Evolutionary conservation across 2,797 vertebrate genomes (phyloP), one percentile per base, ranked within the genome.

Genomic region (Triplophysa yarkandensis): DNA sequence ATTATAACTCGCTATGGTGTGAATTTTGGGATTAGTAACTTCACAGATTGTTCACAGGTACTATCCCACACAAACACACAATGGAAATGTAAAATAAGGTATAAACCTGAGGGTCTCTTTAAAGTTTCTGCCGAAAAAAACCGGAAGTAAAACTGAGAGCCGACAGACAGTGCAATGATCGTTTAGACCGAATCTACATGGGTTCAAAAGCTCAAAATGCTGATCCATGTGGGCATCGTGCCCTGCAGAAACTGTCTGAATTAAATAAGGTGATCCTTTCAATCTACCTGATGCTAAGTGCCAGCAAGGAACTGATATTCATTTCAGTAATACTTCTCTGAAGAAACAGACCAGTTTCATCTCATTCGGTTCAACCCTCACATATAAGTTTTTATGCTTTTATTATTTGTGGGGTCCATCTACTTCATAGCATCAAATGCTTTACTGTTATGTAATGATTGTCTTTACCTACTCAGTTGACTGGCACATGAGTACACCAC

Each of bases 401-500:
- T 32, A 1, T 36, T 39, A 34, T 23, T 65, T 36, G 48, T 44
- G 27, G 11, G 25, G n/a, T 55, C 48, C 13, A 43, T 73, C 71
- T 64, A 17, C 10, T 54, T 39, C 25, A 55, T 8, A 54, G 48
- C n/a, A 3, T 64, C 34, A 50, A 19, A 25, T 48, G 10, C 19
- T 25, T 46, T 65, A 25, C 5, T 54, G 16, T 68, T 78, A 68
- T 73, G 64, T 77, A 46, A 71, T 76, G 60, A 30, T 62, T 41
- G 44, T 66, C 55, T 17, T 32, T 57, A 34, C 21, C 62, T 68
- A 19, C 25, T 77, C 30, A 23, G 16, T 48, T 67, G 66, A 54
- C 54, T 11, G n/a, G 60, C 25, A 6, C 21, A 61, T 75, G 55
- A 80, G 76, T 55, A 55, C 68, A 55, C 21, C 64, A 61, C 41